These are phyloP conservation scores for Pseudoatta argentina DNA, from an alignment of 1,140 invertebrate species.

Conservation along the genomic window DNA sequence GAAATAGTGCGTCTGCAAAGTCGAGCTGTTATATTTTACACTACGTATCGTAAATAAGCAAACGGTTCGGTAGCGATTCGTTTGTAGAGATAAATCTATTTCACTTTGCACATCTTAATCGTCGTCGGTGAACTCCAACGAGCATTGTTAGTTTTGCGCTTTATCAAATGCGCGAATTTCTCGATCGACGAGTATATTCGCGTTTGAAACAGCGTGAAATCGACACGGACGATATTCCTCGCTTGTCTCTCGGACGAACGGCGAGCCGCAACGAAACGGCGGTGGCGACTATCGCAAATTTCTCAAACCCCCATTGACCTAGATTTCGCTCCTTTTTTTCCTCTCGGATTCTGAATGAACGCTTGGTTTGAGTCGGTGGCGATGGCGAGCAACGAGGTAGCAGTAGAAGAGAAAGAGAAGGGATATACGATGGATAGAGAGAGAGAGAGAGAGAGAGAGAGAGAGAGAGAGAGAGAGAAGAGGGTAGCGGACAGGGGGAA, in stretches of 20 bases:
- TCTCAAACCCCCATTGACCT: slow-evolving; percentile 70
- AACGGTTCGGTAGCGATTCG: background rate
- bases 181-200: slow-evolving; percentile 39
- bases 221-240: slow-evolving; percentile 49
- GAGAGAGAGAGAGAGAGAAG: slow-evolving; percentile 63
- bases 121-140: slow-evolving; percentile 4
- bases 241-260: slow-evolving; percentile 24
- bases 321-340: slow-evolving; percentile 69
- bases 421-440: slow-evolving; percentile 29
- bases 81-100: slow-evolving; percentile 7
- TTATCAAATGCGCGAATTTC: slow-evolving; percentile 33
- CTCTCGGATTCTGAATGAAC: slow-evolving; percentile 70
- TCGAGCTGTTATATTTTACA: background rate
- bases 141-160: slow-evolving; percentile 33
- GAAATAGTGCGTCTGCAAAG: background rate
- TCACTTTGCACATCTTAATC: slow-evolving; percentile 43
- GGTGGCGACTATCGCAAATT: slow-evolving; percentile 37
- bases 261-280: slow-evolving; percentile 31
- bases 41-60: background rate
- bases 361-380: slow-evolving; percentile 67
- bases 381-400: slow-evolving; percentile 39
- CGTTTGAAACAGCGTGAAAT: slow-evolving; percentile 42
- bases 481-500: slow-evolving; percentile 52
- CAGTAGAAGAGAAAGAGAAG: slow-evolving; percentile 31
- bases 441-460: background rate